These are phyloP conservation scores for Geotrypetes seraphini DNA, from an alignment of 2,797 vertebrate species.

Conservation along the genomic window DNA sequence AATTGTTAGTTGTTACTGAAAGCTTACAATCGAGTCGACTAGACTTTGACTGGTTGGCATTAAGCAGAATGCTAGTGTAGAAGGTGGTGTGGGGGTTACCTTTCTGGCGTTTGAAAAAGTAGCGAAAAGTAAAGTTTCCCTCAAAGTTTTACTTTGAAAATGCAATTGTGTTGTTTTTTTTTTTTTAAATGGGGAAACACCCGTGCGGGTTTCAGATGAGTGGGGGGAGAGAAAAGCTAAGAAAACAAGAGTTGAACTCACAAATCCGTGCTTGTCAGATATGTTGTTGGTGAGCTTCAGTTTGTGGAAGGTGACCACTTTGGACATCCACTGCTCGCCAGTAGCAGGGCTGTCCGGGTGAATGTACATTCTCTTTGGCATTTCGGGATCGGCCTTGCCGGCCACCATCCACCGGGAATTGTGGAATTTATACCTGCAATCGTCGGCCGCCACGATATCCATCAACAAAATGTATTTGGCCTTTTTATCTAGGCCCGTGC, in stretches of 20 bases:
- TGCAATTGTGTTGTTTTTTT: too few relatives aligned
- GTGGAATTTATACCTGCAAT: slow-evolving; percentile 97
- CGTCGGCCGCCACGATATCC: slow-evolving; percentile 95
- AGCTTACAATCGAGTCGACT: too few relatives aligned
- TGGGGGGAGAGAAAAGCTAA: too few relatives aligned
- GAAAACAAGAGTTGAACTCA: slow-evolving; percentile 68
- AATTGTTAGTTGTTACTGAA: too few relatives aligned
- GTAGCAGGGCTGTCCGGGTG: slow-evolving; percentile 96
- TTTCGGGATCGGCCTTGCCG: slow-evolving; percentile 95
- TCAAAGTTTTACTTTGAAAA: too few relatives aligned
- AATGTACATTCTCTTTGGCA: slow-evolving; percentile 98
- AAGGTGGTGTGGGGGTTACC: too few relatives aligned
- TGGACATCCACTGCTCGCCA: slow-evolving; percentile 97
- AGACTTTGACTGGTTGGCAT: too few relatives aligned
- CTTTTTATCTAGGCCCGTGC: slow-evolving; percentile 95
- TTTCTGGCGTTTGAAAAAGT: too few relatives aligned
- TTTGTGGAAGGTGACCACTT: slow-evolving; percentile 97
- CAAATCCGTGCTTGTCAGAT: slow-evolving; percentile 97
- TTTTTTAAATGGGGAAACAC: too few relatives aligned
- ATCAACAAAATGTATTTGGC: slow-evolving; percentile 96
- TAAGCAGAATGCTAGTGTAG: too few relatives aligned
- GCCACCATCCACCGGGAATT: slow-evolving; percentile 98
- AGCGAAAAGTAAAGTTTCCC: too few relatives aligned
- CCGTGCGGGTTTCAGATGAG: too few relatives aligned
- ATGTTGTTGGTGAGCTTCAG: slow-evolving; percentile 98